phyloP scores from a whole-genome alignment of 2,113 vertebrate species.

The Cygnus atratus region DNA sequence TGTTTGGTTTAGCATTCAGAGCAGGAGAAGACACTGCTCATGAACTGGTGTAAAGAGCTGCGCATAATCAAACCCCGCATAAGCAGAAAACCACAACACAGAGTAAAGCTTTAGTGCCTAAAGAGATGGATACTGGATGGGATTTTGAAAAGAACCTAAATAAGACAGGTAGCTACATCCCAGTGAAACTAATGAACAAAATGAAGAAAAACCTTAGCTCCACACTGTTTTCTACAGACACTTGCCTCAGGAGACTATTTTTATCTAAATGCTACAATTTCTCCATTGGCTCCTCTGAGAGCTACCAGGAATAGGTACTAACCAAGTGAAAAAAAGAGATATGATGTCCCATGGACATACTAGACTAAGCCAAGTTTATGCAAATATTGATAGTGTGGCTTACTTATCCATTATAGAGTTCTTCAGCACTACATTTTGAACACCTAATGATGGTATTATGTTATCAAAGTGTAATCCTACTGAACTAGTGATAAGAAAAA shows the following conservation, averaged over 20 bases:
- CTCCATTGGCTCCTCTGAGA: not conserved
- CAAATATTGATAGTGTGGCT: not conserved
- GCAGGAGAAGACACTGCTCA: not conserved
- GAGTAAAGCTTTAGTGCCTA: not conserved
- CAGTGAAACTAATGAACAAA: not conserved
- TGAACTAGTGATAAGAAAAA: not conserved
- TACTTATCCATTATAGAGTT: not conserved
- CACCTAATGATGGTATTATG: not conserved
- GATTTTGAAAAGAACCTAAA: not conserved
- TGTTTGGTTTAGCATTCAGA: constrained; percentile 23
- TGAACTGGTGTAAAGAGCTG: not conserved
- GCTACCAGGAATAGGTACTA: not conserved
- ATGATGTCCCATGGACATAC: not conserved
- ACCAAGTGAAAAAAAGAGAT: not conserved
- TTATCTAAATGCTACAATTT: not conserved
- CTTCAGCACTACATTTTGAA: not conserved
- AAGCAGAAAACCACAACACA: not conserved
- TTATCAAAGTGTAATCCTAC: not conserved
- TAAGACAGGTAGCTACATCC: not conserved
- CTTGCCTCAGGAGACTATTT: accelerated
- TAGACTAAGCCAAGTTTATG: not conserved
- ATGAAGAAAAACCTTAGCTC: not conserved
- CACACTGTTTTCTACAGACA: not conserved
- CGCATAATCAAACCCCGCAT: not conserved
- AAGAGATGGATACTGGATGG: not conserved